Evolutionary conservation across 2,797 vertebrate genomes (phyloP).

Genomic region (Alosa sapidissima): DNA sequence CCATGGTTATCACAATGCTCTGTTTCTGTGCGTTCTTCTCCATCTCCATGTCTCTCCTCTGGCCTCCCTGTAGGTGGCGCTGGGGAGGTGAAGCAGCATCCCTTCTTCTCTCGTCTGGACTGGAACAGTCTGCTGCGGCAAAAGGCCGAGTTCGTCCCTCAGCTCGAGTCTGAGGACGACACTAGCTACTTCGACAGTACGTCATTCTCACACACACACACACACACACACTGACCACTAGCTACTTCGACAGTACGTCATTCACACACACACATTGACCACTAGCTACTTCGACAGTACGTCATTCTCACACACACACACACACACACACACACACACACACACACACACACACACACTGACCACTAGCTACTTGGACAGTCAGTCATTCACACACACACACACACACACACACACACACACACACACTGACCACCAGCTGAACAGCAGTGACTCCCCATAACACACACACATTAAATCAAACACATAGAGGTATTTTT

Average conservation of each 20-base stretch:
- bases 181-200: conserved; percentile 99
- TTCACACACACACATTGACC: not conserved
- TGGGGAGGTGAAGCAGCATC: conserved; percentile 89
- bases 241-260: too few species aligned
- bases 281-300: too few species aligned
- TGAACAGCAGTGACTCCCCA: too few species aligned
- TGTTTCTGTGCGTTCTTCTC: not conserved
- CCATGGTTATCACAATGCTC: not conserved
- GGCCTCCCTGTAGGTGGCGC: conserved; percentile 77
- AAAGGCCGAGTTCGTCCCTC: conserved; percentile 96
- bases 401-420: too few species aligned
- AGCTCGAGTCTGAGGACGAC: conserved; percentile 93
- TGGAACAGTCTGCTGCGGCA: conserved; percentile 95
- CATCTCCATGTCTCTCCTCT: conserved; percentile 8
- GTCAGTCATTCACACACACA: too few species aligned
- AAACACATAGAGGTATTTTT: too few species aligned
- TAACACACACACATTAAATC: too few species aligned
- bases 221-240: not conserved
- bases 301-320: not conserved
- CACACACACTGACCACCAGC: too few species aligned
- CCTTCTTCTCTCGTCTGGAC: conserved; percentile 89
- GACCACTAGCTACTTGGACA: too few species aligned
- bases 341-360: too few species aligned
- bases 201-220: conserved; percentile 45
- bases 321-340: not conserved